Base-by-base conservation (phyloP, 2,113 vertebrate species). In the Phodopus roborovskii region DNA sequence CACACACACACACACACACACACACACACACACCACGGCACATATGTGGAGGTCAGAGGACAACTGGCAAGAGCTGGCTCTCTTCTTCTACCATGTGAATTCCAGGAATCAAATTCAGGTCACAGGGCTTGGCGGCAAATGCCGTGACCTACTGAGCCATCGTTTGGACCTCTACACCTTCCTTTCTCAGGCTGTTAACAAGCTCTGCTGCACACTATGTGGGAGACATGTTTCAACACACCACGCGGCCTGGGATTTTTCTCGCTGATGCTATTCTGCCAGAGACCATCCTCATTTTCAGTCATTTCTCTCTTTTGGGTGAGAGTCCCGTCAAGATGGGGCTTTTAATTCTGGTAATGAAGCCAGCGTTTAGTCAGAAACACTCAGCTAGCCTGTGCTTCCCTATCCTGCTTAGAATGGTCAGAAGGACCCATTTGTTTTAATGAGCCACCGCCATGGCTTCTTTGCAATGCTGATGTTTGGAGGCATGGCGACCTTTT, bases 401-500 rank as follows among this genome's bases (percentile, higher is more conserved):
- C 28, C n/a, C 24, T 28, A 1, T 28, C 36, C 74, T 4, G 15
- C 45, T 90, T 15, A 66, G 58, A 90, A 64, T 19, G 28, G 88
- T 28, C 81, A 15, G 96, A 98, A 97, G 88, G 50, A 97, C 8
- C 48, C 36, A 50, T 92, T 98, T 95, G 26, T 86, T 48, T 17
- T 56, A 87, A 95, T 7, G 50, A 33, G 85, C 50, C 96, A 17
- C 97, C 95, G 97, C 88, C 83, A 20, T 58, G 92, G n/a, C 36
- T 70, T 58, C 71, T 97, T 94, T 28, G 8, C 95, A 96, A 96
- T 96, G 95, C 77, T 97, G 97, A 98, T 98, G 73, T 89, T 95
- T 96, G 83, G 62, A 97, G 98, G 96, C 97, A 53, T 2, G 30
- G 62, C 50, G 97, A 98, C 97, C 98, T 98, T 98, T 98, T 97